Percentiles rank a stretch among this genome's conserved stretches.
Evolutionary conservation across 1,140 invertebrate species (phyloP).

Genomic region (Bradysia coprophila): DNA sequence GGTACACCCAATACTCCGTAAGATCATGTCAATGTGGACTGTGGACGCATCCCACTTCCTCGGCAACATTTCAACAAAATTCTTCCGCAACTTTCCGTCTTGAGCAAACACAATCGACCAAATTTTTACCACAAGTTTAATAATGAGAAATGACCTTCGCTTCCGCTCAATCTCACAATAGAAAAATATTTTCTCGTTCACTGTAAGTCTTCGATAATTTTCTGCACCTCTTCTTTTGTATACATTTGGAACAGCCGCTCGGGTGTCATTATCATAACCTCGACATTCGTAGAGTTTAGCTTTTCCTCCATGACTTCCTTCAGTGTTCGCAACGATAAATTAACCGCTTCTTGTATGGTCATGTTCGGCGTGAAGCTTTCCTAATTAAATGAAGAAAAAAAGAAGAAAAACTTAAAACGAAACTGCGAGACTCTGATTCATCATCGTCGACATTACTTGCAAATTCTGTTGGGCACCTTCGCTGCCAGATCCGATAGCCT

Average conservation of each 20-base stretch:
- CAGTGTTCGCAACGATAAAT: conserved; percentile 78
- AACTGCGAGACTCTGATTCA: not conserved
- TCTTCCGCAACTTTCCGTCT: too few relatives aligned
- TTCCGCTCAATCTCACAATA: too few relatives aligned
- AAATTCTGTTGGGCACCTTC: conserved; percentile 97
- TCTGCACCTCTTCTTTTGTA: conserved; percentile 73
- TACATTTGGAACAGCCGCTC: conserved; percentile 78
- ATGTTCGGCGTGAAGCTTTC: conserved; percentile 58
- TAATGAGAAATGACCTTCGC: too few relatives aligned
- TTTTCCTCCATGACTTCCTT: conserved; percentile 99
- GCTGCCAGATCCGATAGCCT: conserved; percentile 97
- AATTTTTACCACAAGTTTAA: too few relatives aligned
- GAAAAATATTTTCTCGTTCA: conserved; percentile 4
- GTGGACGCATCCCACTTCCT: too few relatives aligned
- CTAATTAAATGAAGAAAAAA: conserved; percentile 25
- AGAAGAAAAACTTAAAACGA: conserved; percentile 4
- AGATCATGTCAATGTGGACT: too few relatives aligned
- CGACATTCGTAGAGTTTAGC: conserved; percentile 91
- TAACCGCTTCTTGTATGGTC: conserved; percentile 90
- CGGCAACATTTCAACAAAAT: too few relatives aligned
- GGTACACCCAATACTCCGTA: too few relatives aligned
- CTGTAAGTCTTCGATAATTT: conserved; percentile 42
- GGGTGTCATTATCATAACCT: conserved; percentile 87
- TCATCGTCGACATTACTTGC: conserved; percentile 37
- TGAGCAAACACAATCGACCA: too few relatives aligned